A percentile compares a stretch with the other conserved stretches of the same genome.
These are phyloP conservation scores for Gasterosteus aculeatus DNA, from an alignment of 2,113 vertebrate genomes.

Conservation along the genomic window DNA sequence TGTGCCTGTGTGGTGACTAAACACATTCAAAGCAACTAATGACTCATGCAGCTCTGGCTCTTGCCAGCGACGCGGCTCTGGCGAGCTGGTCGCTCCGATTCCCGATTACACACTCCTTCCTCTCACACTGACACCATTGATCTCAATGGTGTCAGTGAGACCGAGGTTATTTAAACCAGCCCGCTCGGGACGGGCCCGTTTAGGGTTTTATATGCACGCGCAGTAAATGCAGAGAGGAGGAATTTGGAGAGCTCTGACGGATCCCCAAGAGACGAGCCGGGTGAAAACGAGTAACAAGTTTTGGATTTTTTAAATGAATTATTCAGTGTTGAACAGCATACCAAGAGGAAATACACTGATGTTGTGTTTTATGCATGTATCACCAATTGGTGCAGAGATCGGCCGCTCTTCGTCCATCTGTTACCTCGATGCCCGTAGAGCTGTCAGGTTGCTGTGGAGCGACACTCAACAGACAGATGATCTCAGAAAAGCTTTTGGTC, in stretches of 20 bases:
- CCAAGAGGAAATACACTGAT: neutral
- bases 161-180: constrained; percentile 47
- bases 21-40: constrained; percentile 67
- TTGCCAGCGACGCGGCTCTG: constrained; percentile 36
- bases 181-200: constrained; percentile 10
- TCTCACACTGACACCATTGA: constrained; percentile 60
- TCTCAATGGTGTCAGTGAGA: constrained; percentile 44
- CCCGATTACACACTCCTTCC: constrained; percentile 49
- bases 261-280: constrained; percentile 10
- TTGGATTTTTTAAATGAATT: constrained; percentile 3
- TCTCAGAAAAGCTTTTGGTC: constrained; percentile 40
- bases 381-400: constrained; percentile 19
- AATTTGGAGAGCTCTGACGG: constrained; percentile 33
- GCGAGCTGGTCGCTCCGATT: constrained; percentile 55
- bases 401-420: constrained; percentile 44
- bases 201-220: constrained; percentile 28
- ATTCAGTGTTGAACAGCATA: constrained; percentile 20
- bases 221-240: constrained; percentile 15
- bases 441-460: constrained; percentile 27
- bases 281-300: neutral
- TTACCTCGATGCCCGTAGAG: constrained; percentile 21
- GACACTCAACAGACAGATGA: constrained; percentile 44
- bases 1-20: constrained; percentile 60
- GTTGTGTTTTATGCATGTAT: constrained; percentile 42
- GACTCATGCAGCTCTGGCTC: constrained; percentile 64